These are phyloP conservation scores for Hypocryptadius cinnamomeus DNA, from an alignment of 2,113 vertebrate species.

Conservation along the genomic window DNA sequence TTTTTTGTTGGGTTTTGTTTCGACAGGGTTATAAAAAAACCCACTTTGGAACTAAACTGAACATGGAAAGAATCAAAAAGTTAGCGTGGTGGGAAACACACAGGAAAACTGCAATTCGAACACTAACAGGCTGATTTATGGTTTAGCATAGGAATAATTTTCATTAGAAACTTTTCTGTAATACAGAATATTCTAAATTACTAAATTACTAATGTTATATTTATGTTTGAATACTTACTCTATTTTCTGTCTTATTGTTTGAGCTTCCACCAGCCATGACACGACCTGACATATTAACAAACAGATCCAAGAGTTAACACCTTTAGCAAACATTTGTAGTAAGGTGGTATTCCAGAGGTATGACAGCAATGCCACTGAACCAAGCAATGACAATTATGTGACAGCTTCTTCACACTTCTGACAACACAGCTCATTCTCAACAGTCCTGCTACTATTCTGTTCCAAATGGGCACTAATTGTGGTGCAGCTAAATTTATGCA, in stretches of 20 bases:
- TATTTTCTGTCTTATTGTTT: neutral
- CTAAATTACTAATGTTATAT: neutral
- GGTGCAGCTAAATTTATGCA: neutral
- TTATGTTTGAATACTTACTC: neutral
- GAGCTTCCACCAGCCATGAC: neutral
- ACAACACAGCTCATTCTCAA: neutral
- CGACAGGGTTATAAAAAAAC: neutral
- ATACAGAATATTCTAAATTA: neutral
- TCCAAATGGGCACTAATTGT: neutral
- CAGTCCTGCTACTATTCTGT: neutral
- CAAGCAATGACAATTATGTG: neutral
- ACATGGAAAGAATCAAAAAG: neutral
- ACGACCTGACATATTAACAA: neutral
- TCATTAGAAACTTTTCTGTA: neutral
- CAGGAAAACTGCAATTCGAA: neutral
- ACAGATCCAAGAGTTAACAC: neutral
- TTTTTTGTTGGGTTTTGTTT: neutral
- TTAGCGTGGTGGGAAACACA: neutral
- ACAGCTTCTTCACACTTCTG: neutral
- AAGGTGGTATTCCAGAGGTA: neutral
- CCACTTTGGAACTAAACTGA: neutral
- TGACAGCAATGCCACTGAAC: neutral
- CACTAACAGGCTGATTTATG: neutral
- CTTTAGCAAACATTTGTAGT: neutral
- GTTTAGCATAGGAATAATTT: neutral